Conservation (phyloP, 1,140 invertebrate genomes). For the Ostrea denselamellosa region DNA sequence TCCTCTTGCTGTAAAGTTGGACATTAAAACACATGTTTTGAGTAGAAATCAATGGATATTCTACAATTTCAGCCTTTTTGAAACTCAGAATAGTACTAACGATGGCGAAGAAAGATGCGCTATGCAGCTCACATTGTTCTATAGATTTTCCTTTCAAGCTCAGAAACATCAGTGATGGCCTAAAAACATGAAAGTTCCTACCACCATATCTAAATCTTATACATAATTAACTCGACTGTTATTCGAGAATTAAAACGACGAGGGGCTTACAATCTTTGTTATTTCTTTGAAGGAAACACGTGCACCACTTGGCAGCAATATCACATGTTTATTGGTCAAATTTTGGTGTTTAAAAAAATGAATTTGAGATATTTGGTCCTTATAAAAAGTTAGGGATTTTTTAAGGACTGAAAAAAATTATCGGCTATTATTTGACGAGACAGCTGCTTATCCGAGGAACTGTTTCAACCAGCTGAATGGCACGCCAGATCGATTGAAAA, state of each 20-base stretch:
- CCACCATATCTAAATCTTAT: conserved; percentile 13
- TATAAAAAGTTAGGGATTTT: neutral
- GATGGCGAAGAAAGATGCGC: neutral
- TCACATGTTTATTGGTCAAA: neutral
- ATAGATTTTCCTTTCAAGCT: conserved; percentile 26
- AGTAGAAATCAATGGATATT: conserved; percentile 28
- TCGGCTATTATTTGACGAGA: conserved; percentile 4
- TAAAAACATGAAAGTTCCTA: conserved; percentile 9
- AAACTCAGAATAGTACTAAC: conserved; percentile 19
- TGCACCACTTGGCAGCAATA: neutral
- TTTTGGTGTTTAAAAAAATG: neutral
- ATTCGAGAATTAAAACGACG: conserved; percentile 8
- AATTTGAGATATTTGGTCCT: too few relatives aligned
- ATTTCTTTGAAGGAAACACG: neutral
- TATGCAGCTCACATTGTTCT: conserved; percentile 2
- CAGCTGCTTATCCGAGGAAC: conserved; percentile 27
- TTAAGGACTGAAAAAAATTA: neutral
- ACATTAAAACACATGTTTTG: conserved; percentile 36
- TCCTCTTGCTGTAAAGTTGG: conserved; percentile 1
- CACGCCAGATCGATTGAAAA: conserved; percentile 30
- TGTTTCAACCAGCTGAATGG: conserved; percentile 26
- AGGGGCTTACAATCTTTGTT: neutral
- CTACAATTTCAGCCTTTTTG: conserved; percentile 6
- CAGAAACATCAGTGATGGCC: neutral
- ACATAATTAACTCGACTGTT: conserved; percentile 5